Evolutionary conservation across 2,797 vertebrate species (phyloP).

Genomic region (Somateria mollissima): DNA sequence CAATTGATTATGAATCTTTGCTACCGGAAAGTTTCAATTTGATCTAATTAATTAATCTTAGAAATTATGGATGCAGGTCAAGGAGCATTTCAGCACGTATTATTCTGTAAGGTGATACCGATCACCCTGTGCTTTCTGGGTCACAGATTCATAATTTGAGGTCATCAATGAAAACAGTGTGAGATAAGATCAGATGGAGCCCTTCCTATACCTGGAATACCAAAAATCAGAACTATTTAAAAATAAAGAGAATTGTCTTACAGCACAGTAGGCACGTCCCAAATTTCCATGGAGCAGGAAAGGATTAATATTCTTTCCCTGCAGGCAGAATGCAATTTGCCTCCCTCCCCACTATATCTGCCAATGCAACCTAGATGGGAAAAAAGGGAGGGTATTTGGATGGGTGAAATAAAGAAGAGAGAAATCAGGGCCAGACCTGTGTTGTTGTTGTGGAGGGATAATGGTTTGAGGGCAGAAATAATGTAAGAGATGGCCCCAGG

Average conservation of each 20-base stretch:
- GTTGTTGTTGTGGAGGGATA: background rate
- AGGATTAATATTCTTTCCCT: slow-evolving; percentile 9
- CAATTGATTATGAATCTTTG: background rate
- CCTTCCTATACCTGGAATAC: background rate
- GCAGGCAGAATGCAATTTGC: background rate
- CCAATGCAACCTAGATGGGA: background rate
- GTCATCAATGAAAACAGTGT: background rate
- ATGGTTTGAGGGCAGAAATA: background rate
- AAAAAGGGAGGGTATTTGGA: background rate
- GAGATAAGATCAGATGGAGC: background rate
- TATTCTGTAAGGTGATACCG: background rate
- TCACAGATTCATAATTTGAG: slow-evolving; percentile 18
- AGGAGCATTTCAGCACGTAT: background rate
- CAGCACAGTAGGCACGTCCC: background rate
- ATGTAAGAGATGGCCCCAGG: background rate
- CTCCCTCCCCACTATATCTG: background rate
- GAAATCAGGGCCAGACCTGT: background rate
- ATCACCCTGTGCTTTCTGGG: background rate
- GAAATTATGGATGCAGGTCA: background rate
- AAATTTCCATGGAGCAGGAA: background rate
- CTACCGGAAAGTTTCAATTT: background rate
- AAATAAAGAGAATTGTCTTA: slow-evolving; percentile 25
- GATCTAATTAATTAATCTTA: background rate
- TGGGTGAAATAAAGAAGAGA: background rate
- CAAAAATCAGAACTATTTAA: slow-evolving; percentile 28